phyloP scores from a whole-genome alignment of 2,113 vertebrate genomes.

The Actinemys pallida region DNA sequence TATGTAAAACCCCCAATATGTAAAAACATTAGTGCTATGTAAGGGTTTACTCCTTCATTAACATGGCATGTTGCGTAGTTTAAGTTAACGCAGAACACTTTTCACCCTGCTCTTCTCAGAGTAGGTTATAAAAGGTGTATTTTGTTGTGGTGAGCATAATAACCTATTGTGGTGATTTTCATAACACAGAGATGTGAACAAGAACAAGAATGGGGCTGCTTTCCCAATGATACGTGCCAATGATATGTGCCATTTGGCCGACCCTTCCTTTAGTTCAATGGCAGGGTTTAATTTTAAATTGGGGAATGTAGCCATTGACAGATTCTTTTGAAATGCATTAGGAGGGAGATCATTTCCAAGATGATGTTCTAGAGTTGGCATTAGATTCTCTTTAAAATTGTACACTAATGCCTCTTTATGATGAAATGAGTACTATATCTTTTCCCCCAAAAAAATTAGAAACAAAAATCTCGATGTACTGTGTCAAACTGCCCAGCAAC shows the following conservation, averaged over 20 bases:
- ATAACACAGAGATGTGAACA: slow-evolving; percentile 15
- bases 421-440: slow-evolving; percentile 52
- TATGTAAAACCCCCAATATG: neutral
- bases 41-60: neutral
- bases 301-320: slow-evolving; percentile 58
- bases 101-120: slow-evolving; percentile 25
- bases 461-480: slow-evolving; percentile 52
- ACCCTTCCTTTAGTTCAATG: slow-evolving; percentile 49
- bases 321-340: slow-evolving; percentile 69
- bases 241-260: slow-evolving; percentile 66
- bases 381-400: slow-evolving; percentile 55
- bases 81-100: neutral
- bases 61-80: neutral
- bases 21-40: rapidly evolving
- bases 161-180: slow-evolving; percentile 13
- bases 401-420: slow-evolving; percentile 55
- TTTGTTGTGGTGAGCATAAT: slow-evolving; percentile 8
- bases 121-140: neutral
- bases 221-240: neutral
- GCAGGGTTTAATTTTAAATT: slow-evolving; percentile 65
- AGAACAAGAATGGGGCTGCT: slow-evolving; percentile 1
- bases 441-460: slow-evolving; percentile 52
- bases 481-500: slow-evolving; percentile 44
- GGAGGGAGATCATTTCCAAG: slow-evolving; percentile 53
- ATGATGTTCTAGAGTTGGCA: slow-evolving; percentile 52